Evolutionary conservation across 1,140 invertebrate genomes (phyloP).

Genomic region (Bombus pascuorum): DNA sequence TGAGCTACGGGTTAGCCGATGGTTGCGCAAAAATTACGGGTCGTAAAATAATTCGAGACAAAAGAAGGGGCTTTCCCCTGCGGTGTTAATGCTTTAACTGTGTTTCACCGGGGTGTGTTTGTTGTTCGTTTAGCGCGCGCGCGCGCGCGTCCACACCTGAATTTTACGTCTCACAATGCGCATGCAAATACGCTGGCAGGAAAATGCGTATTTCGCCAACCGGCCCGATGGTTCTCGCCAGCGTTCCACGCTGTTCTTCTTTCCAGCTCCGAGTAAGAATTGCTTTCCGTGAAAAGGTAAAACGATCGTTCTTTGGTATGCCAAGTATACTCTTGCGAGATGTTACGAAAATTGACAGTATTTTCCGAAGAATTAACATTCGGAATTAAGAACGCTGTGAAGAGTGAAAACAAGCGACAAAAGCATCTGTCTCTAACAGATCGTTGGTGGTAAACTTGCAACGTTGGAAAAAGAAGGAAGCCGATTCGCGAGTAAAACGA

Average conservation of each 20-base stretch:
- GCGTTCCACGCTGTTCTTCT: background rate
- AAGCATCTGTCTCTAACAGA: fast-evolving
- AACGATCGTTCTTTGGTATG: background rate
- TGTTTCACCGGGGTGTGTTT: constrained; percentile 17
- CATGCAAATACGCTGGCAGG: background rate
- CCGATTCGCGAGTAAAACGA: no score
- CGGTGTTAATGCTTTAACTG: constrained; percentile 19
- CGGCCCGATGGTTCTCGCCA: background rate
- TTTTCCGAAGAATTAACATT: background rate
- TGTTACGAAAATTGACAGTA: background rate
- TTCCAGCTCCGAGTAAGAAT: background rate
- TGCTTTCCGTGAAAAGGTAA: background rate
- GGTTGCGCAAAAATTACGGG: constrained; percentile 76
- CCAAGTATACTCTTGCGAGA: background rate
- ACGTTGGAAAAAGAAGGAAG: no score
- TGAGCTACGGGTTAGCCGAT: constrained; percentile 35
- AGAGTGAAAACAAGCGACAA: fast-evolving
- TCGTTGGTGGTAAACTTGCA: fast-evolving
- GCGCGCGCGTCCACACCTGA: background rate
- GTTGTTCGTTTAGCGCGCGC: constrained; percentile 30
- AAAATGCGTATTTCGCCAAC: background rate
- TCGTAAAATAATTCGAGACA: constrained; percentile 35
- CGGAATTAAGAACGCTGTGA: fast-evolving
- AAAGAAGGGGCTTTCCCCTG: background rate
- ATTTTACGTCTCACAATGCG: background rate